Percentiles rank a stretch among this genome's conserved stretches.
Conservation (phyloP, 2,113 vertebrate genomes). For the Anguilla japonica region DNA sequence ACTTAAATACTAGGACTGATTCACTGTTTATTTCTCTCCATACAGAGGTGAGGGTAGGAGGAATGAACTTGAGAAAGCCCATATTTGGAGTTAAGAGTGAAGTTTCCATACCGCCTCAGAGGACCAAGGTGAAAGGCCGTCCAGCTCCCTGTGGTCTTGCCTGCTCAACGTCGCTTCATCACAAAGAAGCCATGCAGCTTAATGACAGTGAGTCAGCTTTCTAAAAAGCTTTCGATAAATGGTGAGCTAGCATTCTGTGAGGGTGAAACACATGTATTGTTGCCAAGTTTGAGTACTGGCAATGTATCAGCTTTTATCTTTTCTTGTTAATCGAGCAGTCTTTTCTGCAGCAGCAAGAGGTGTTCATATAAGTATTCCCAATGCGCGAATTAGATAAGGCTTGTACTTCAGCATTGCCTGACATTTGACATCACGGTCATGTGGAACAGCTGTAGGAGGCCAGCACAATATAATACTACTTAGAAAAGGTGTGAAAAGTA, state of each 20-base stretch:
- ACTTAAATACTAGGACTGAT: too few species aligned
- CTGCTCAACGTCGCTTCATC: neutral
- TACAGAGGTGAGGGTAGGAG: too few species aligned
- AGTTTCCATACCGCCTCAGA: too few species aligned
- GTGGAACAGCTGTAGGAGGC: neutral
- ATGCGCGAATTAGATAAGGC: neutral
- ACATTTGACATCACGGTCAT: neutral
- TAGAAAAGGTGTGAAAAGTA: neutral
- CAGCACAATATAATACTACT: neutral
- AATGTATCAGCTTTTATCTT: neutral
- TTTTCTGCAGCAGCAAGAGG: neutral
- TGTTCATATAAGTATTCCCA: neutral
- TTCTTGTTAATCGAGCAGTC: neutral
- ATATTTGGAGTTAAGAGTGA: too few species aligned
- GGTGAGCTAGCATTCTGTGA: neutral
- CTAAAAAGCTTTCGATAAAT: neutral
- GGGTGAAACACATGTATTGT: neutral
- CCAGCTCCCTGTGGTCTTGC: neutral
- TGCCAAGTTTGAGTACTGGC: too few species aligned
- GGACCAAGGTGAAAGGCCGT: too few species aligned
- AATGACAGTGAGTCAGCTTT: neutral
- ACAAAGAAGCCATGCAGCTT: neutral
- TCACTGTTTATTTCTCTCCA: too few species aligned
- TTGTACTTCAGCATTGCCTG: neutral
- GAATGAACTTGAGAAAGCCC: too few species aligned